These are phyloP conservation scores for Lithophane semibrunnea DNA, from an alignment of 2,888 invertebrate species.

Conservation along the genomic window DNA sequence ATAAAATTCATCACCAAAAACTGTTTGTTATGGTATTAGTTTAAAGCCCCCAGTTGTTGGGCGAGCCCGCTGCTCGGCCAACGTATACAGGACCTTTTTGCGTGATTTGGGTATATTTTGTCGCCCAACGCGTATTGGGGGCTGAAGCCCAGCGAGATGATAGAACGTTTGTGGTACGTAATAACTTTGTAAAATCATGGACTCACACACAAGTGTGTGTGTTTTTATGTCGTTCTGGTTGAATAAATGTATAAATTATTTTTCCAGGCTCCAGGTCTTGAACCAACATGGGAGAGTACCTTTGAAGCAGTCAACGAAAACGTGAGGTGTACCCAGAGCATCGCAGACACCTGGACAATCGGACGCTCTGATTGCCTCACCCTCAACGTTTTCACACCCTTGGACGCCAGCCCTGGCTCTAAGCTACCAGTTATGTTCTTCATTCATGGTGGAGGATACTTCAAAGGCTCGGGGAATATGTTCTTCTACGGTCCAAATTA, in stretches of 20 bases:
- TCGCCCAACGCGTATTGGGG: too few relatives aligned
- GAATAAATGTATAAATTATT: neutral
- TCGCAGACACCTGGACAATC: constrained; percentile 58
- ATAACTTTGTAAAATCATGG: neutral
- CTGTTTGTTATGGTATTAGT: neutral
- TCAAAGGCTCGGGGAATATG: constrained; percentile 76
- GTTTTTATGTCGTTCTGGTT: too few relatives aligned
- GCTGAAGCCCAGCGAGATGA: neutral
- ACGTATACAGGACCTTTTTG: too few relatives aligned
- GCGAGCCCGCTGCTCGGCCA: too few relatives aligned
- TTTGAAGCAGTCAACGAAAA: constrained; percentile 81
- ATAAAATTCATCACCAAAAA: neutral
- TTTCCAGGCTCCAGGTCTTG: constrained; percentile 80
- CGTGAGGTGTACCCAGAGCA: constrained; percentile 76
- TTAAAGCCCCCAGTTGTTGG: too few relatives aligned
- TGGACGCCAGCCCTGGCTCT: constrained; percentile 59
- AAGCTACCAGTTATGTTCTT: constrained; percentile 84
- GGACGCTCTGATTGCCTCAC: constrained; percentile 80
- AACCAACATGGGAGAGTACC: constrained; percentile 78
- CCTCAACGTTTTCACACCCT: constrained; percentile 81
- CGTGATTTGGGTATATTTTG: too few relatives aligned
- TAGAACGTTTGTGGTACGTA: neutral
- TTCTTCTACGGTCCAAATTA: constrained; percentile 81
- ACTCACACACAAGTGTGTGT: too few relatives aligned
- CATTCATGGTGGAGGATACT: constrained; percentile 85